Evolutionary conservation across 2,113 vertebrate genomes (phyloP).

Genomic region (Struthio camelus): DNA sequence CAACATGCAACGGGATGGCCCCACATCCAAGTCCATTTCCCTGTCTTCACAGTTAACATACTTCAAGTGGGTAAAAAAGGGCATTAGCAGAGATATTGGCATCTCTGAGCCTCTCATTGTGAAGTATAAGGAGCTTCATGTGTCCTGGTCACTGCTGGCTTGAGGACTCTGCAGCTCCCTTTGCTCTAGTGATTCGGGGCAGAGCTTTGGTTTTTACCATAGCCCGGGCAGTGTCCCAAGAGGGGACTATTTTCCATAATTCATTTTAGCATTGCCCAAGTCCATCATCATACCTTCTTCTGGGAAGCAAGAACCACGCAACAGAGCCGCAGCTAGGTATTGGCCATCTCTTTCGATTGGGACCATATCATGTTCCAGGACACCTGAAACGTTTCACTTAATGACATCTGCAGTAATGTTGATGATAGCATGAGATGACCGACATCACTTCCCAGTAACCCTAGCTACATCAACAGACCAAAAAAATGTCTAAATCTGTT

Average conservation of each 20-base stretch:
- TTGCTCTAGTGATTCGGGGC: background rate
- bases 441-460: background rate
- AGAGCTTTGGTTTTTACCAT: background rate
- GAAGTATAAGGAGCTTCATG: background rate
- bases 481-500: background rate
- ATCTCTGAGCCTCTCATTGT: background rate
- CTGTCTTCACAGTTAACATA: rapidly evolving
- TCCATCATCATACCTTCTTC: too few relatives aligned
- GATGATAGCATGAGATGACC: background rate
- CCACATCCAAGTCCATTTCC: background rate
- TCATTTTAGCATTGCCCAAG: background rate
- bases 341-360: background rate
- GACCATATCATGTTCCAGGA: background rate
- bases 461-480: slow-evolving; percentile 28
- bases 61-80: background rate
- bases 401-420: background rate
- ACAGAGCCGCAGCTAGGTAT: background rate
- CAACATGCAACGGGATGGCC: rapidly evolving
- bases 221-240: background rate
- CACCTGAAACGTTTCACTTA: background rate
- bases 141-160: background rate
- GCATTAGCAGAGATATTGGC: background rate
- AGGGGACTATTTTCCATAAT: background rate
- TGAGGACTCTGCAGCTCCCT: background rate
- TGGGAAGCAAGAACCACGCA: background rate